A percentile compares a stretch with the other conserved stretches of the same genome.
Evolutionary conservation across 2,888 invertebrate genomes (phyloP).

Genomic region (Carterocephalus palaemon): DNA sequence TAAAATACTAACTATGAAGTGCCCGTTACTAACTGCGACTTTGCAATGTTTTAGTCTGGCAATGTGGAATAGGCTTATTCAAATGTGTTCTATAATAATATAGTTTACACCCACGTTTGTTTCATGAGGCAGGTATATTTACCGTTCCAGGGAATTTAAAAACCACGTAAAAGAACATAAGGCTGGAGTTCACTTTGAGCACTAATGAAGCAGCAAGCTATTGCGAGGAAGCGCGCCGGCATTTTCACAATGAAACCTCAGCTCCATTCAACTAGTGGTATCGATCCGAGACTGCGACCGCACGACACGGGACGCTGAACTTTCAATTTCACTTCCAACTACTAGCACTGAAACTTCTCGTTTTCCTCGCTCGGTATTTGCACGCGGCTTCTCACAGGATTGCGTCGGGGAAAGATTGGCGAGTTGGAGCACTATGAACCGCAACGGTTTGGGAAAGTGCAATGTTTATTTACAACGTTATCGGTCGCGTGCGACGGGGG

Average conservation of each 20-base stretch:
- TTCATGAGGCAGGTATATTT: slow-evolving; percentile 17
- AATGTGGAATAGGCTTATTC: too few species aligned
- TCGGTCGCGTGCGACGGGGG: slow-evolving; percentile 51
- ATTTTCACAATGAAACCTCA: slow-evolving; percentile 45
- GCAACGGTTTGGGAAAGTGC: slow-evolving; percentile 29
- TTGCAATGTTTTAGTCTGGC: too few species aligned
- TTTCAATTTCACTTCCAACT: slow-evolving; percentile 66
- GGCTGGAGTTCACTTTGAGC: slow-evolving; percentile 9
- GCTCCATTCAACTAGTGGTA: slow-evolving; percentile 57
- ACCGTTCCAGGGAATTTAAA: slow-evolving; percentile 10
- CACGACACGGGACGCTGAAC: slow-evolving; percentile 56
- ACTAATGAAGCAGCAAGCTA: slow-evolving; percentile 13
- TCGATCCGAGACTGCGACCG: slow-evolving; percentile 66
- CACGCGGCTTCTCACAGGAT: slow-evolving; percentile 7
- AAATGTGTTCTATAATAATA: too few species aligned
- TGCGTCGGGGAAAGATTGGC: not conserved
- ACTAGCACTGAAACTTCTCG: slow-evolving; percentile 23
- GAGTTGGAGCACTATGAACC: slow-evolving; percentile 18
- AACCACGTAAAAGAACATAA: slow-evolving; percentile 3
- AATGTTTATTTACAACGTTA: slow-evolving; percentile 74
- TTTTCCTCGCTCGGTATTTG: not conserved
- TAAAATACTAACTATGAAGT: too few species aligned
- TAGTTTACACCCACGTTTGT: too few species aligned
- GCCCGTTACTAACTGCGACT: too few species aligned
- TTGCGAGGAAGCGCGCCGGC: slow-evolving; percentile 22